phyloP scores from a whole-genome alignment of 2,888 invertebrate species.

The Megamerina dolium region DNA sequence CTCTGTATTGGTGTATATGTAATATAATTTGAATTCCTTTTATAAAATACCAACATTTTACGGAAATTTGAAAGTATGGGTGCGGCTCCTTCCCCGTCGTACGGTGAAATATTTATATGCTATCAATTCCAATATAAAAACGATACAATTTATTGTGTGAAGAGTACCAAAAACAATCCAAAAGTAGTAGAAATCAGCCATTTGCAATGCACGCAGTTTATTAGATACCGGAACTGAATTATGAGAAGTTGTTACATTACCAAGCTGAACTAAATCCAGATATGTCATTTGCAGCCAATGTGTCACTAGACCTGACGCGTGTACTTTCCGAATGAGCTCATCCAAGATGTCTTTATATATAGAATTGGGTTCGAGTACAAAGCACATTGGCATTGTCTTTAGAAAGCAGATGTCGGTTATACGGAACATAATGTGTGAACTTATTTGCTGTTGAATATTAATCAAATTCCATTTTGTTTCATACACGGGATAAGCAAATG shows the following conservation, averaged over 20 bases:
- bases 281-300: conserved; percentile 8
- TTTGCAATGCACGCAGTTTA: conserved; percentile 1
- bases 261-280: conserved; percentile 7
- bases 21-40: too few relatives aligned
- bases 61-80: too few relatives aligned
- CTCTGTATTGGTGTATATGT: too few relatives aligned
- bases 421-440: conserved; percentile 8
- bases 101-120: neutral
- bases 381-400: neutral
- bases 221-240: neutral
- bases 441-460: conserved; percentile 7
- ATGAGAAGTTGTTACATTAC: conserved; percentile 8
- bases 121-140: neutral
- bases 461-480: conserved; percentile 8
- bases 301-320: conserved; percentile 10
- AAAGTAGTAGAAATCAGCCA: conserved; percentile 2
- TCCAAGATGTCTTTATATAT: conserved; percentile 10
- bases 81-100: too few relatives aligned
- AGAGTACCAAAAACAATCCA: neutral
- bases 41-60: too few relatives aligned
- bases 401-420: conserved; percentile 8
- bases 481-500: conserved; percentile 9
- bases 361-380: conserved; percentile 9
- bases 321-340: conserved; percentile 5
- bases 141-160: neutral